A percentile compares a stretch with the other conserved stretches of the same genome.
Conservation (phyloP, 2,113 vertebrate genomes). For the Chloropsis cyanopogon region DNA sequence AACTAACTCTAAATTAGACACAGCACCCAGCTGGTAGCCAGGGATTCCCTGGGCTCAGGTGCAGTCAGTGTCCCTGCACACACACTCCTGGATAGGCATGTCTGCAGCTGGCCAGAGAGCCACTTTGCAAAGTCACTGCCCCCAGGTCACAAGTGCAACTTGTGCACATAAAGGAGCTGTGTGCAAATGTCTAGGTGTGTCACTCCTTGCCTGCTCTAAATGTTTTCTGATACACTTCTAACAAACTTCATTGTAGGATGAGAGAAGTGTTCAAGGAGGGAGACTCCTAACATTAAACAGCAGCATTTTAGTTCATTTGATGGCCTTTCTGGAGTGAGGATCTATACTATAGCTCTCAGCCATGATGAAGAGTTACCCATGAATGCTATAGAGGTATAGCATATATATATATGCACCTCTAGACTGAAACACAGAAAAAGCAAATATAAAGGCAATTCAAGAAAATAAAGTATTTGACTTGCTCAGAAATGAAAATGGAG, state of each 20-base stretch:
- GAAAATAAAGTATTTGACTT: background rate
- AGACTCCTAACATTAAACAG: background rate
- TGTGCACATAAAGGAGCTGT: background rate
- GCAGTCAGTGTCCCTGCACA: background rate
- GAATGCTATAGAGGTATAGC: background rate
- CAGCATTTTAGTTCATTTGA: background rate
- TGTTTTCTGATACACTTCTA: background rate
- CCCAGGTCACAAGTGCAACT: background rate
- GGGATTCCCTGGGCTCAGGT: background rate
- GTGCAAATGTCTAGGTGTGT: background rate
- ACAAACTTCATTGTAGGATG: background rate
- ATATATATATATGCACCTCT: background rate
- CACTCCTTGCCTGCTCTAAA: background rate
- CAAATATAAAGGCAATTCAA: background rate
- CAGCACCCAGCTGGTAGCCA: background rate
- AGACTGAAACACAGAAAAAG: background rate
- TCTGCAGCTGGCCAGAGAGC: background rate
- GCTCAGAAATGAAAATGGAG: background rate
- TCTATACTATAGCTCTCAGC: background rate
- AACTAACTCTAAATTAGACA: background rate
- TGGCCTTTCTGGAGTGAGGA: background rate
- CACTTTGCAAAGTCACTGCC: fast-evolving
- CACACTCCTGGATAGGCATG: background rate
- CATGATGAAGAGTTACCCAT: background rate
- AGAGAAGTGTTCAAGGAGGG: background rate